Conservation (phyloP, 2,113 vertebrate genomes). For the Dromas ardeola region DNA sequence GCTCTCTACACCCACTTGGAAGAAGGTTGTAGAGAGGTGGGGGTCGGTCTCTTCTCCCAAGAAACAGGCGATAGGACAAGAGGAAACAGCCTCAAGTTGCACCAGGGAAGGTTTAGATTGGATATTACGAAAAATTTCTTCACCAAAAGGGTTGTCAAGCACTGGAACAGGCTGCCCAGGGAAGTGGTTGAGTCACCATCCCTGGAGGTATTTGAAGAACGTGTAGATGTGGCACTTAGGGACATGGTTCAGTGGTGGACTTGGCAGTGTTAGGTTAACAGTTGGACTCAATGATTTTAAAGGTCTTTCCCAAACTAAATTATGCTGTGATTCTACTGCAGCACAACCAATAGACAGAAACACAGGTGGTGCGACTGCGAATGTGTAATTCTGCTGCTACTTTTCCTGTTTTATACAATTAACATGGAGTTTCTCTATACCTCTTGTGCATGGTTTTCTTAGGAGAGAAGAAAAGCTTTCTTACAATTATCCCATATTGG, state of each 20-base stretch:
- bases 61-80: not conserved
- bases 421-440: not conserved
- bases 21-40: not conserved
- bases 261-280: not conserved
- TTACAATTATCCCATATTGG: not conserved
- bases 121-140: not conserved
- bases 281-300: not conserved
- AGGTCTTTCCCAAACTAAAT: not conserved
- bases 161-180: not conserved
- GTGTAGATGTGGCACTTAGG: not conserved
- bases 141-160: not conserved
- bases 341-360: not conserved
- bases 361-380: not conserved
- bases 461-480: not conserved
- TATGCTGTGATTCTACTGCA: not conserved
- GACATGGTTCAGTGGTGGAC: not conserved
- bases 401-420: not conserved
- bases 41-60: not conserved
- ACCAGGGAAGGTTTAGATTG: not conserved
- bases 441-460: not conserved
- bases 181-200: not conserved
- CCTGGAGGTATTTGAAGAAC: not conserved
- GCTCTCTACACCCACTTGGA: not conserved
- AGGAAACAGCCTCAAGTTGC: not conserved
- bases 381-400: not conserved